Conservation (phyloP, 2,888 invertebrate species). For the Drosophila putrida region DNA sequence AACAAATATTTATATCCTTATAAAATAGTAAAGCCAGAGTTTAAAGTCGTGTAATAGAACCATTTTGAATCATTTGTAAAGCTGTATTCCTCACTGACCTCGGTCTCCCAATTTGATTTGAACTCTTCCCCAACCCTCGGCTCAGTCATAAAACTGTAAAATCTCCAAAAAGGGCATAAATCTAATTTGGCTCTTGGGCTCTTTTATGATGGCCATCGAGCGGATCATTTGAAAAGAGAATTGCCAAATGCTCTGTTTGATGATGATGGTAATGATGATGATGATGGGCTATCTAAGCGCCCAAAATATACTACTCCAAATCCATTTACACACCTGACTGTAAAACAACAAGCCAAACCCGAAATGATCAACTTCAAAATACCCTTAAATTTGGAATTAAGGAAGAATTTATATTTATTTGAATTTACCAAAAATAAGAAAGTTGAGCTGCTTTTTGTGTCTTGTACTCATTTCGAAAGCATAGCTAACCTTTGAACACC, state of each 20-base stretch:
- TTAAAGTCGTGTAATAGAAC: neutral
- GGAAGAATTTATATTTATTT: too few relatives aligned
- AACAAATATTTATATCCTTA: too few relatives aligned
- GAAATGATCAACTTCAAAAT: conserved; percentile 1
- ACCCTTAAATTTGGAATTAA: conserved; percentile 6
- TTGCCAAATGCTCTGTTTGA: conserved; percentile 43
- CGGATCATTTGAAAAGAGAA: conserved; percentile 57
- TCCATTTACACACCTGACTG: conserved; percentile 75
- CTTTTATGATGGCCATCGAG: conserved; percentile 59
- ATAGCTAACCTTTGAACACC: neutral
- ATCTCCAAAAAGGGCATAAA: conserved; percentile 63
- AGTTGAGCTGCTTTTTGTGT: neutral
- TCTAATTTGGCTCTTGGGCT: conserved; percentile 68
- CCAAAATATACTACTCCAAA: conserved; percentile 58
- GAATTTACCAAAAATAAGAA: too few relatives aligned
- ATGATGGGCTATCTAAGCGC: conserved; percentile 64
- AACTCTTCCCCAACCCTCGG: conserved; percentile 20
- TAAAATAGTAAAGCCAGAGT: neutral
- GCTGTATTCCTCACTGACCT: neutral
- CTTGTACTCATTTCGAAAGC: neutral
- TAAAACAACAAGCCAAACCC: neutral
- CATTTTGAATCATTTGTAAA: conserved; percentile 16
- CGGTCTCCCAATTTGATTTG: conserved; percentile 49
- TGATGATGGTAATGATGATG: conserved; percentile 47
- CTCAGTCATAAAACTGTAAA: conserved; percentile 51